These are phyloP conservation scores for Gallinago paraguaiae DNA, from an alignment of 2,113 vertebrate species.

Conservation along the genomic window DNA sequence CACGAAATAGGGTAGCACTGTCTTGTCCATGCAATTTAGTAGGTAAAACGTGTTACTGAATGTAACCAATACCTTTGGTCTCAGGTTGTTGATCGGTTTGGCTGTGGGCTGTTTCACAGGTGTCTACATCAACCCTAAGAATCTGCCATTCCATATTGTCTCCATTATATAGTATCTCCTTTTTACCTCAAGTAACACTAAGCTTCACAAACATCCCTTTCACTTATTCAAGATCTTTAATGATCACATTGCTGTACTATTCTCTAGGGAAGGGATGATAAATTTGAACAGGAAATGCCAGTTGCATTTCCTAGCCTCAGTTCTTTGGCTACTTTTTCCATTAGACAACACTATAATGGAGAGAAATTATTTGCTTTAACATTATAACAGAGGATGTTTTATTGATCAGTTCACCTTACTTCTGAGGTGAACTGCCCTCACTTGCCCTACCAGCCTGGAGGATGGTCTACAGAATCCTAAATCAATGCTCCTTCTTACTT, in stretches of 20 bases:
- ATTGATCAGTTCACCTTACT: not conserved
- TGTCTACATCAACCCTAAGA: not conserved
- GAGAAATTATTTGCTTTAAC: not conserved
- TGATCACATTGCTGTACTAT: not conserved
- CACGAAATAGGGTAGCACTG: rapidly evolving
- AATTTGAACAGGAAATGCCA: not conserved
- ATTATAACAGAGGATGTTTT: not conserved
- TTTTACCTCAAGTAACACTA: not conserved
- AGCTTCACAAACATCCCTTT: not conserved
- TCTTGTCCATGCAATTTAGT: not conserved
- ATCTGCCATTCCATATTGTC: not conserved
- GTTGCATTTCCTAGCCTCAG: not conserved
- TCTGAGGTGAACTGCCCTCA: not conserved
- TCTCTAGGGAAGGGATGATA: not conserved
- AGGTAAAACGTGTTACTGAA: not conserved
- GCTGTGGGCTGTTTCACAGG: not conserved
- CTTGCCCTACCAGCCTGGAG: not conserved
- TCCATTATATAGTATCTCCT: not conserved
- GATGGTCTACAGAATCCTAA: not conserved
- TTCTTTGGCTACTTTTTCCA: not conserved
- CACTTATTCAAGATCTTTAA: not conserved
- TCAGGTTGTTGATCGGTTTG: not conserved
- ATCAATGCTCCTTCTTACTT: not conserved
- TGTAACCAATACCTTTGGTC: not conserved
- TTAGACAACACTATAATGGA: not conserved